A percentile compares a stretch with the other conserved stretches of the same genome.
phyloP scores from a whole-genome alignment of 2,888 invertebrate genomes.

The Cheilosia variabilis region DNA sequence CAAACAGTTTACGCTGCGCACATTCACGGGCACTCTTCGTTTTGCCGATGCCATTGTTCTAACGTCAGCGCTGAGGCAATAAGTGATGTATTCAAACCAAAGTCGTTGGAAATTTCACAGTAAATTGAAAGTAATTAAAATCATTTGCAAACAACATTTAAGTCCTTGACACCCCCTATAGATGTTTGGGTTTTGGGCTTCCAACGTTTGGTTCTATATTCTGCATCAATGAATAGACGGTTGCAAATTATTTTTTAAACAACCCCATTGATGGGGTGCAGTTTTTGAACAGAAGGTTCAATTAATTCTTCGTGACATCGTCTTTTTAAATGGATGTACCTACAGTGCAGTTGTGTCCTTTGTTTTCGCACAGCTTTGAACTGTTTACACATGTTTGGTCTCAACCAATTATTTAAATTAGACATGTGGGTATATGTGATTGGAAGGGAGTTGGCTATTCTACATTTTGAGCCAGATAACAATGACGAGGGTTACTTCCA shows the following conservation, averaged over 20 bases:
- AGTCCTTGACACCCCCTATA: constrained; percentile 10
- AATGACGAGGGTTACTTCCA: too few species aligned
- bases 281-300: background rate
- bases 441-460: background rate
- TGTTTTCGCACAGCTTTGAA: background rate
- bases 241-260: background rate
- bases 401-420: background rate
- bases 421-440: background rate
- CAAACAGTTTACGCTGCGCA: background rate
- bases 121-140: constrained; percentile 32
- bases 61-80: background rate
- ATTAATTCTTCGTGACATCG: too few species aligned
- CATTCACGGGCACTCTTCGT: background rate
- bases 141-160: constrained; percentile 10
- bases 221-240: background rate
- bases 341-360: background rate
- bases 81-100: background rate
- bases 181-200: constrained; percentile 2
- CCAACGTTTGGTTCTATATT: background rate
- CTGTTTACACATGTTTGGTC: background rate
- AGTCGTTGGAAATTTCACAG: constrained; percentile 7
- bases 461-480: too few species aligned
- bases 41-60: constrained; percentile 9
- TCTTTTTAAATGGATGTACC: too few species aligned
- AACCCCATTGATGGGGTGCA: background rate